Percentiles rank a stretch among this genome's conserved stretches.
These are phyloP conservation scores for Grammatotria lemairii DNA, from an alignment of 2,113 vertebrate genomes.

Conservation along the genomic window DNA sequence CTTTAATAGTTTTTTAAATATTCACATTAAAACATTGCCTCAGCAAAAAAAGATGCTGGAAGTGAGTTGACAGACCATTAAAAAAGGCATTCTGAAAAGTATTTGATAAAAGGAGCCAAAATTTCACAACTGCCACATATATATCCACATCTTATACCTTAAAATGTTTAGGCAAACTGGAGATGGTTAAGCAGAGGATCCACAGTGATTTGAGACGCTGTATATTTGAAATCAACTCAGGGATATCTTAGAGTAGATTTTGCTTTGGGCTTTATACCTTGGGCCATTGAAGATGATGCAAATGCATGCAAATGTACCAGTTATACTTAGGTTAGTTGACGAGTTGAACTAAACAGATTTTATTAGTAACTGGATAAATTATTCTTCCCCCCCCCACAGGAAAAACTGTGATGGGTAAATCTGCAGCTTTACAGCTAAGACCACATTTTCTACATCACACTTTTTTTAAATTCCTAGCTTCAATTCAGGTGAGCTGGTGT, in stretches of 20 bases:
- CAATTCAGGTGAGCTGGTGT: background rate
- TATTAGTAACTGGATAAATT: background rate
- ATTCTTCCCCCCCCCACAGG: background rate
- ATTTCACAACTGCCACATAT: background rate
- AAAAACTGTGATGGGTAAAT: background rate
- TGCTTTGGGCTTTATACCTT: background rate
- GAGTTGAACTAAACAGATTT: background rate
- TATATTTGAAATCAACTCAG: background rate
- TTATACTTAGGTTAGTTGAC: background rate
- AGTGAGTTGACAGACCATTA: background rate
- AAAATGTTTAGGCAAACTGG: background rate
- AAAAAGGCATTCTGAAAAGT: background rate
- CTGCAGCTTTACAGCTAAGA: background rate
- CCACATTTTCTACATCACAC: background rate
- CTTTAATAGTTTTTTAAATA: background rate
- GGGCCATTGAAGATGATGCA: background rate
- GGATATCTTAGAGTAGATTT: background rate
- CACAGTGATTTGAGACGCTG: background rate
- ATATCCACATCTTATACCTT: background rate
- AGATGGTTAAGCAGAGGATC: background rate
- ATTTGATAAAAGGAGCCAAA: background rate
- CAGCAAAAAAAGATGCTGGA: background rate
- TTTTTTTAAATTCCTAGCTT: background rate
- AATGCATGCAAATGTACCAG: background rate
- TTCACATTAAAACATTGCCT: background rate